Percentiles rank a stretch among this genome's conserved stretches.
Evolutionary conservation across 2,888 invertebrate species (phyloP).

Genomic region (Tachystola acroxantha): DNA sequence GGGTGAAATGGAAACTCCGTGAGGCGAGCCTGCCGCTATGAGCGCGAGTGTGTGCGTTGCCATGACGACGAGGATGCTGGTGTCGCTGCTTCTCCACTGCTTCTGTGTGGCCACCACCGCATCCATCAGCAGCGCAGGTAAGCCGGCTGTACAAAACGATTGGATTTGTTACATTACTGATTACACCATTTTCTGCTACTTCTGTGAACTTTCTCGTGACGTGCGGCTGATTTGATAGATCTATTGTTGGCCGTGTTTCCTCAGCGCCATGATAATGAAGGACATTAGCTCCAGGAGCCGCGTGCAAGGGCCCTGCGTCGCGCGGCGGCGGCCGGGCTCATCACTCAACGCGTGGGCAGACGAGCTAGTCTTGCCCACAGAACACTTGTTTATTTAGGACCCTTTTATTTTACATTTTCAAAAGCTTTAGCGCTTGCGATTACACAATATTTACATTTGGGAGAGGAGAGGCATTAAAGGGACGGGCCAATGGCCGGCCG

Average conservation of each 20-base stretch:
- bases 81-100: constrained; percentile 58
- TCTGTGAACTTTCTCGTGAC: too few relatives aligned
- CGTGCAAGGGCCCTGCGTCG: too few relatives aligned
- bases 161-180: too few relatives aligned
- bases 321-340: neutral
- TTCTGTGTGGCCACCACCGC: constrained; percentile 64
- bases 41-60: constrained; percentile 20
- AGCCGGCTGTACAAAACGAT: too few relatives aligned
- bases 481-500: neutral
- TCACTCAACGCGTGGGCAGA: too few relatives aligned
- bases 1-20: constrained; percentile 24
- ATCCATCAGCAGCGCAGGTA: constrained; percentile 59
- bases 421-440: constrained; percentile 5
- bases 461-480: constrained; percentile 4
- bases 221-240: too few relatives aligned
- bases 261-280: too few relatives aligned
- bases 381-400: constrained; percentile 6
- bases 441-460: constrained; percentile 3
- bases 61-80: constrained; percentile 57
- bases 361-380: neutral
- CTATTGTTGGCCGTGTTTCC: too few relatives aligned
- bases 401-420: constrained; percentile 9
- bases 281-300: too few relatives aligned
- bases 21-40: constrained; percentile 17
- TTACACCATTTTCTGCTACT: too few relatives aligned